Percentiles rank a stretch among this genome's conserved stretches.
Conservation (phyloP, 2,888 invertebrate genomes). For the Resseliella maxima region DNA sequence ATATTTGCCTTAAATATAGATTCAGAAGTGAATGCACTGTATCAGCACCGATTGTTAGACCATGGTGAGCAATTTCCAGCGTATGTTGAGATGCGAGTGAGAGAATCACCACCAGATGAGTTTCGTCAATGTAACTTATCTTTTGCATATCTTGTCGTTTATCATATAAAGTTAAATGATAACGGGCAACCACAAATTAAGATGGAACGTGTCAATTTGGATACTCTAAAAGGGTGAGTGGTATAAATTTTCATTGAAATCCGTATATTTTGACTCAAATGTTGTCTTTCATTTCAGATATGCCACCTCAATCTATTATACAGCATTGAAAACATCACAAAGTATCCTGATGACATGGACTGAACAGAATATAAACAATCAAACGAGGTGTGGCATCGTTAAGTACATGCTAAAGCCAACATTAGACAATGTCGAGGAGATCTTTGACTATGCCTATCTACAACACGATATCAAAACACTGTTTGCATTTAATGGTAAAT, state of each 20-base stretch:
- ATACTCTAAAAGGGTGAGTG: constrained; percentile 30
- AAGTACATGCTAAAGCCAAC: constrained; percentile 8
- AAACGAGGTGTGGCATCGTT: constrained; percentile 15
- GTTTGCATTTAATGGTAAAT: constrained; percentile 15
- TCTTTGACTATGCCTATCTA: constrained; percentile 23
- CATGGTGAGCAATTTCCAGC: neutral
- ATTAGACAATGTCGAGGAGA: constrained; percentile 15
- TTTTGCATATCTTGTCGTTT: neutral
- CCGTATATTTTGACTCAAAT: neutral
- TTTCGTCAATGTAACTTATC: constrained; percentile 12
- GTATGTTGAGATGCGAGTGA: constrained; percentile 15
- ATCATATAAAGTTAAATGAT: neutral
- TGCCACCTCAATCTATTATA: constrained; percentile 31
- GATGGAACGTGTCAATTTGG: constrained; percentile 5
- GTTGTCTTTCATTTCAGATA: neutral
- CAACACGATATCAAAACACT: constrained; percentile 31
- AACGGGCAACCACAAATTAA: neutral
- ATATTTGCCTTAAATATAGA: neutral
- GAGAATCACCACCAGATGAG: neutral
- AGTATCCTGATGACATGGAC: constrained; percentile 53
- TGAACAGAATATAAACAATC: constrained; percentile 41
- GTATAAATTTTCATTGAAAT: neutral
- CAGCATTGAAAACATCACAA: neutral
- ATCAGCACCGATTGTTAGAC: constrained; percentile 17
- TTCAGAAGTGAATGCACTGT: neutral